Evolutionary conservation across 2,888 invertebrate genomes (phyloP).

Genomic region (Rotaria sp.): DNA sequence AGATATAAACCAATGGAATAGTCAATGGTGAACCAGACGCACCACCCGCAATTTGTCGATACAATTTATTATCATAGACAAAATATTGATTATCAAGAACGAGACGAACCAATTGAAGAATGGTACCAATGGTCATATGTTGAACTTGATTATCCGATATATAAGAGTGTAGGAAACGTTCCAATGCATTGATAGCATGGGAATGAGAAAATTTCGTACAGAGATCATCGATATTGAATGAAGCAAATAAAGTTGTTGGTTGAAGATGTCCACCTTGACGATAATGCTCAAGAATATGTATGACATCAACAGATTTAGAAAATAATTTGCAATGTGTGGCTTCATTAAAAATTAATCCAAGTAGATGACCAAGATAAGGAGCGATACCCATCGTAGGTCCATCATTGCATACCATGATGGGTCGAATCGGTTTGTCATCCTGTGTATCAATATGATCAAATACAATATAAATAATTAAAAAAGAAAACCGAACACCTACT

Average conservation of each 20-base stretch:
- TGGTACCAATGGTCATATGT: neutral
- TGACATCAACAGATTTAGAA: neutral
- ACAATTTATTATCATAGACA: neutral
- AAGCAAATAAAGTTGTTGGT: neutral
- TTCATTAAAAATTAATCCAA: neutral
- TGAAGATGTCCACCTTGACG: neutral
- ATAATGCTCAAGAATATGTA: neutral
- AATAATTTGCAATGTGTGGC: neutral
- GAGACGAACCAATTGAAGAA: neutral
- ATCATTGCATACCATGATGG: neutral
- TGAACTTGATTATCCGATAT: neutral
- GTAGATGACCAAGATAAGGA: neutral
- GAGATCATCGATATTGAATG: neutral
- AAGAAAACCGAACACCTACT: neutral
- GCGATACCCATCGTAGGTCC: neutral
- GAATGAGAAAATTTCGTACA: neutral
- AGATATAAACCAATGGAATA: neutral
- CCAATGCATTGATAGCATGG: neutral
- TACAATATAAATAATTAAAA: too few relatives aligned
- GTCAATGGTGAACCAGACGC: neutral
- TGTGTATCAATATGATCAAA: neutral
- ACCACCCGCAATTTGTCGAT: neutral
- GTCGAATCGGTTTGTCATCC: neutral
- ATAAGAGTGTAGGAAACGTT: neutral
- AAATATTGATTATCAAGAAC: neutral